Evolutionary conservation across 1,140 invertebrate genomes (phyloP).

Genomic region (Sarcophaga peregrina): DNA sequence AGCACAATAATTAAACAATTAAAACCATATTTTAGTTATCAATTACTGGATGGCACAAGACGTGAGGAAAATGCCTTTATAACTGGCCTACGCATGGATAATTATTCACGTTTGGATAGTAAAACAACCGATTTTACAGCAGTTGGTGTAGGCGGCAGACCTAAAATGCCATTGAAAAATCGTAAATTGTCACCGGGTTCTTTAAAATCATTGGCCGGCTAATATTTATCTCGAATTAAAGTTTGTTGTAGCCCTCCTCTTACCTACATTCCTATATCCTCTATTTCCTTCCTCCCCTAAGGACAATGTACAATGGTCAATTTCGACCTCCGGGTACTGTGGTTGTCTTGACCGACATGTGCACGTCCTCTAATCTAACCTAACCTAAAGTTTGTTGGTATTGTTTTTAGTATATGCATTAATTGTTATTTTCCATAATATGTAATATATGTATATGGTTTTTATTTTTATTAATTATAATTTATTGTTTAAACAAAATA

Average conservation of each 20-base stretch:
- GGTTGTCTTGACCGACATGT: too few relatives aligned
- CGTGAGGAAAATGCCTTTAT: conserved; percentile 57
- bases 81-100: not conserved
- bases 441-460: too few relatives aligned
- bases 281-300: too few relatives aligned
- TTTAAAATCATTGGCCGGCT: conserved; percentile 59
- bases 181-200: conserved; percentile 62
- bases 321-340: too few relatives aligned
- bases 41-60: conserved; percentile 55
- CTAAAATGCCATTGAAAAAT: conserved; percentile 51
- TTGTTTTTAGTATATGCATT: not conserved
- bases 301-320: too few relatives aligned
- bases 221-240: not conserved
- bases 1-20: not conserved
- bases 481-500: conserved; percentile 2
- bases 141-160: not conserved
- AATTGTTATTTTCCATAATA: not conserved
- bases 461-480: not conserved
- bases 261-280: too few relatives aligned
- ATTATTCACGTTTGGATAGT: conserved; percentile 15
- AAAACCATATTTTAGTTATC: conserved; percentile 49
- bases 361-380: too few relatives aligned
- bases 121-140: conserved; percentile 12
- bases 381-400: too few relatives aligned
- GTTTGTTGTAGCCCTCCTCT: not conserved